Percentiles rank a stretch among this genome's conserved stretches.
Evolutionary conservation across 2,888 invertebrate genomes (phyloP).

Genomic region (Gerris lacustris): DNA sequence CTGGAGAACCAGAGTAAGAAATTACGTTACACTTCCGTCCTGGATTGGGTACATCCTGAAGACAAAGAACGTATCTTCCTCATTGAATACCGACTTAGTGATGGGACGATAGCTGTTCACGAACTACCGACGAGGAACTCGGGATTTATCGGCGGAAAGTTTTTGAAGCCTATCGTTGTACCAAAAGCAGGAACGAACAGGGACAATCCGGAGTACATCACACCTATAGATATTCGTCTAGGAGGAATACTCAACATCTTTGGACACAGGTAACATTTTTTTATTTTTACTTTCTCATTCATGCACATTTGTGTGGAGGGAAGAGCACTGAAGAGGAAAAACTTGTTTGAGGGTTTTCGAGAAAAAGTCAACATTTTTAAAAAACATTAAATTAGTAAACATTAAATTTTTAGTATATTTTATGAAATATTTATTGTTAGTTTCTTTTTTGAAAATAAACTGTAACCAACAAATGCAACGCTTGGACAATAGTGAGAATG

Average conservation of each 20-base stretch:
- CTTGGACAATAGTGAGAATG: no score
- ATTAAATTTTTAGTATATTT: no score
- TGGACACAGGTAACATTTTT: background rate
- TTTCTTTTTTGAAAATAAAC: no score
- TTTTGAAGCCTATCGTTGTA: slow-evolving; percentile 52
- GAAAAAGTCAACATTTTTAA: no score
- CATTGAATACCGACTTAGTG: slow-evolving; percentile 59
- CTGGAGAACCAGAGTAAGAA: slow-evolving; percentile 59
- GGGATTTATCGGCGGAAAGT: slow-evolving; percentile 63
- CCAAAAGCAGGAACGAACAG: slow-evolving; percentile 56
- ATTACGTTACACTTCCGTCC: slow-evolving; percentile 59
- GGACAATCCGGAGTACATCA: slow-evolving; percentile 61
- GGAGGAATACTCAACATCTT: slow-evolving; percentile 41
- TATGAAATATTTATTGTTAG: no score
- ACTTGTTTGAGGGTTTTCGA: no score
- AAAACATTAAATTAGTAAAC: no score
- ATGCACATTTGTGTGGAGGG: no score
- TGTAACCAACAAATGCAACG: no score
- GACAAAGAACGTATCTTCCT: slow-evolving; percentile 63
- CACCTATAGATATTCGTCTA: slow-evolving; percentile 65
- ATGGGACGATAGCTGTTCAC: slow-evolving; percentile 60
- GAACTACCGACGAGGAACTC: slow-evolving; percentile 62
- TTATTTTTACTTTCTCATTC: no score
- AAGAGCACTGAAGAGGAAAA: no score
- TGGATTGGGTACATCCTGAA: slow-evolving; percentile 68